Evolutionary conservation across 1,140 invertebrate genomes (phyloP).

Genomic region (Leptinotarsa undecemlineata): DNA sequence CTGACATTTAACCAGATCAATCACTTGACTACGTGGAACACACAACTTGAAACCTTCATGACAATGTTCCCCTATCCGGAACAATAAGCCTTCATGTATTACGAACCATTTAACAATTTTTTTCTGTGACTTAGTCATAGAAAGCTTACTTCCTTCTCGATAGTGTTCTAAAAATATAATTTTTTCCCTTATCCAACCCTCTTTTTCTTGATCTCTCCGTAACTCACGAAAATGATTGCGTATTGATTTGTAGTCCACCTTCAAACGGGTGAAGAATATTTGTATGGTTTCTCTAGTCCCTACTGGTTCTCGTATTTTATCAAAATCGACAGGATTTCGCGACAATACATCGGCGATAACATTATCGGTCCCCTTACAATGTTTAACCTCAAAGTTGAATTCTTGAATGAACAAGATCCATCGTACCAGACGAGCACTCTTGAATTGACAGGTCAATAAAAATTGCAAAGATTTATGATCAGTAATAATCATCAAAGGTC

Average conservation of each 20-base stretch:
- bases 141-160: too few relatives aligned
- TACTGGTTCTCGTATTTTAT: not conserved
- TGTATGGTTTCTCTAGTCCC: too few relatives aligned
- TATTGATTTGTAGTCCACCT: too few relatives aligned
- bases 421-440: constrained; percentile 52
- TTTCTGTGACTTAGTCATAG: too few relatives aligned
- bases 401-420: constrained; percentile 55
- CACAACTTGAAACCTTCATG: constrained; percentile 5
- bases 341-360: constrained; percentile 42
- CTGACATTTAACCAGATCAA: not conserved
- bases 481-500: constrained; percentile 48
- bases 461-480: constrained; percentile 57
- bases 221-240: too few relatives aligned
- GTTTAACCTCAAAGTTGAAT: constrained; percentile 52
- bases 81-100: constrained; percentile 6
- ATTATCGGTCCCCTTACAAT: constrained; percentile 41
- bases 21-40: not conserved
- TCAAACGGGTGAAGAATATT: too few relatives aligned
- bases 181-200: too few relatives aligned
- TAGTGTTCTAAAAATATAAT: too few relatives aligned
- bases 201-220: too few relatives aligned
- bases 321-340: constrained; percentile 25
- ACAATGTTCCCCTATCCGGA: not conserved
- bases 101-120: too few relatives aligned
- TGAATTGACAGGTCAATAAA: constrained; percentile 52